These are phyloP conservation scores for Acleris emargana DNA, from an alignment of 2,888 invertebrate genomes.

Conservation along the genomic window DNA sequence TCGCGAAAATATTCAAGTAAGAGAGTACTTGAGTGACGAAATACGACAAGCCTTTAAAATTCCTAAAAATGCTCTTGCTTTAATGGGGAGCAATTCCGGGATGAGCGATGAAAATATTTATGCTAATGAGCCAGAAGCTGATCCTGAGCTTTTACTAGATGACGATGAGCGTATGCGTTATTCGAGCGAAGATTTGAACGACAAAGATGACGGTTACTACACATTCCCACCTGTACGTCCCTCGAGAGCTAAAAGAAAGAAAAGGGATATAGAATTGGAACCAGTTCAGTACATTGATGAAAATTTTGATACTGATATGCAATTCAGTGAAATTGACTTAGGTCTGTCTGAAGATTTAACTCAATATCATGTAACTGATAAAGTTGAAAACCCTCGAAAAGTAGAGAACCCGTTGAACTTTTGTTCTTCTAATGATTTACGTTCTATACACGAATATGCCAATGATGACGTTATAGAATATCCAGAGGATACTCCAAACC, in stretches of 20 bases:
- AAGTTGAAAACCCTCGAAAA: constrained; percentile 56
- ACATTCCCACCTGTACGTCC: constrained; percentile 83
- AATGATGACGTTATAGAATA: constrained; percentile 82
- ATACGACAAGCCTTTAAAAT: constrained; percentile 90
- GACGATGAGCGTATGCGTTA: constrained; percentile 65
- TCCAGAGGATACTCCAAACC: constrained; percentile 73
- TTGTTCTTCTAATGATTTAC: constrained; percentile 61
- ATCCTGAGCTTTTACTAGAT: constrained; percentile 68
- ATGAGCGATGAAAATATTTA: constrained; percentile 65
- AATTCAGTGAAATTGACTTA: constrained; percentile 76
- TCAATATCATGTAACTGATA: constrained; percentile 61
- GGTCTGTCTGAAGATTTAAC: constrained; percentile 80
- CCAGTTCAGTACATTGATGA: constrained; percentile 73
- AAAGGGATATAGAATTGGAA: constrained; percentile 62
- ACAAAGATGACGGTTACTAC: constrained; percentile 80
- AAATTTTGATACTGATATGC: constrained; percentile 69
- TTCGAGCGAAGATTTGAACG: constrained; percentile 74
- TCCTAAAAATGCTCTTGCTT: constrained; percentile 86
- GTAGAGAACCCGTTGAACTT: constrained; percentile 67
- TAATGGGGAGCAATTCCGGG: constrained; percentile 78
- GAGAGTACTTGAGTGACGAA: constrained; percentile 90
- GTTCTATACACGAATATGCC: constrained; percentile 75
- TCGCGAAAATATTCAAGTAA: constrained; percentile 91
- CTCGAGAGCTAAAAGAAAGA: constrained; percentile 81
- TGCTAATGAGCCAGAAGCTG: constrained; percentile 67